phyloP scores from a whole-genome alignment of 2,113 vertebrate genomes.

The Rhagologus leucostigma region DNA sequence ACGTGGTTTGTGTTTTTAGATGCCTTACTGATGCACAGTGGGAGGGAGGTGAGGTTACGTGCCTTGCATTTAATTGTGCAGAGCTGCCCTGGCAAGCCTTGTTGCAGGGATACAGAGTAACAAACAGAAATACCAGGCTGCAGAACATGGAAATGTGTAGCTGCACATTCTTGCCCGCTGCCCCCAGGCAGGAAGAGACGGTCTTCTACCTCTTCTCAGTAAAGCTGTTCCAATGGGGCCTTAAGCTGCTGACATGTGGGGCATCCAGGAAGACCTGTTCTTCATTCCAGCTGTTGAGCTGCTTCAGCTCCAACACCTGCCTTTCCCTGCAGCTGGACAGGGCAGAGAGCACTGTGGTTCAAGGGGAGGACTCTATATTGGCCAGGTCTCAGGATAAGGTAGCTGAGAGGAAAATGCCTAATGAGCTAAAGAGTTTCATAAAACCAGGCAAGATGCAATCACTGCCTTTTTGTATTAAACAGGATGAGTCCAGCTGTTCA shows the following conservation, averaged over 20 bases:
- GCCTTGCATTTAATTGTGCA: background rate
- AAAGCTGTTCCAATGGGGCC: background rate
- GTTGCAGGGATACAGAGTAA: background rate
- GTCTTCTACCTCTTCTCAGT: background rate
- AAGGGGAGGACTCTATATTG: background rate
- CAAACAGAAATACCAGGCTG: background rate
- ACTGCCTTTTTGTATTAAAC: background rate
- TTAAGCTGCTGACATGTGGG: background rate
- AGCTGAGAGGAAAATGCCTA: background rate
- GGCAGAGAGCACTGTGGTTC: background rate
- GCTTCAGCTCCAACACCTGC: background rate
- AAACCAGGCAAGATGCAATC: background rate
- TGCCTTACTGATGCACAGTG: background rate
- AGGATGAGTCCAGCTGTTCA: slow-evolving; percentile 13
- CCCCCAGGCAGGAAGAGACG: background rate
- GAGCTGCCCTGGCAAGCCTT: background rate
- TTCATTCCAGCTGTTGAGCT: background rate
- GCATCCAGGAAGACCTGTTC: background rate
- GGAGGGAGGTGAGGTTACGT: background rate
- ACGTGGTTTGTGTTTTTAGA: background rate
- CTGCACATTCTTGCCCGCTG: background rate
- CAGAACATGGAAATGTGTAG: background rate
- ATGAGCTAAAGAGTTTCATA: background rate
- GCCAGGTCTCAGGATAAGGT: background rate
- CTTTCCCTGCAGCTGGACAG: background rate